phyloP scores from a whole-genome alignment of 2,888 invertebrate genomes.

The Oeneis ivallda region DNA sequence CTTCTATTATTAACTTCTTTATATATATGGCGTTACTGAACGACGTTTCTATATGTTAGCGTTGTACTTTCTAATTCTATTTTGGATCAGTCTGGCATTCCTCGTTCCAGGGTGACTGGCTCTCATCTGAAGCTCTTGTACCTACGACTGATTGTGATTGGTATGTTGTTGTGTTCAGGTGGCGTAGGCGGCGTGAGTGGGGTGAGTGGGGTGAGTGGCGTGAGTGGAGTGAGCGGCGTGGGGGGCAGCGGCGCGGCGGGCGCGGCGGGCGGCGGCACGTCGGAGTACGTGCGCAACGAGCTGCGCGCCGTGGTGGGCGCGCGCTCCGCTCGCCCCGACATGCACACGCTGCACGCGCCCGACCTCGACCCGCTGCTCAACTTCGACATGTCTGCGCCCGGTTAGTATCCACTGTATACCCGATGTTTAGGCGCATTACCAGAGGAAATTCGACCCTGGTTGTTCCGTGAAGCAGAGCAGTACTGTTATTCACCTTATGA shows the following conservation, averaged over 20 bases:
- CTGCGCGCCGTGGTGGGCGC: slow-evolving; percentile 94
- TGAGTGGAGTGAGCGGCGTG: slow-evolving; percentile 43
- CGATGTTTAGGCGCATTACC: not conserved
- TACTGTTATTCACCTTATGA: not conserved
- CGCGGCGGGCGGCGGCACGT: slow-evolving; percentile 82
- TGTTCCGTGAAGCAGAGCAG: not conserved
- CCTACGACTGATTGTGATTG: not conserved
- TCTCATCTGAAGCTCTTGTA: not conserved
- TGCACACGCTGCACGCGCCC: slow-evolving; percentile 79
- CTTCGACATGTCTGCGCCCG: slow-evolving; percentile 86
- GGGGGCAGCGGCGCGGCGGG: slow-evolving; percentile 65
- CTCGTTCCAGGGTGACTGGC: not conserved
- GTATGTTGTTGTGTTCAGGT: slow-evolving; percentile 35
- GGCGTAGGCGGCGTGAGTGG: slow-evolving; percentile 54
- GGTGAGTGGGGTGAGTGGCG: slow-evolving; percentile 50
- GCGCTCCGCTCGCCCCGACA: slow-evolving; percentile 83
- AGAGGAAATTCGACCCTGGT: not conserved
- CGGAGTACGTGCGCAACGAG: slow-evolving; percentile 96
- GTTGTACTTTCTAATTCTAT: slow-evolving; percentile 23
- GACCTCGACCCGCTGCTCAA: slow-evolving; percentile 87
- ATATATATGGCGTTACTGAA: slow-evolving; percentile 30
- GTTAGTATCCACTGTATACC: slow-evolving; percentile 47
- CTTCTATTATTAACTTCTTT: slow-evolving; percentile 33
- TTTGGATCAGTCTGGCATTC: slow-evolving; percentile 38
- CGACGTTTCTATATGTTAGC: slow-evolving; percentile 20